Evolutionary conservation across 2,113 vertebrate species (phyloP), one percentile per base, ranked within the genome.

Genomic region (Sinocyclocheilus grahami): DNA sequence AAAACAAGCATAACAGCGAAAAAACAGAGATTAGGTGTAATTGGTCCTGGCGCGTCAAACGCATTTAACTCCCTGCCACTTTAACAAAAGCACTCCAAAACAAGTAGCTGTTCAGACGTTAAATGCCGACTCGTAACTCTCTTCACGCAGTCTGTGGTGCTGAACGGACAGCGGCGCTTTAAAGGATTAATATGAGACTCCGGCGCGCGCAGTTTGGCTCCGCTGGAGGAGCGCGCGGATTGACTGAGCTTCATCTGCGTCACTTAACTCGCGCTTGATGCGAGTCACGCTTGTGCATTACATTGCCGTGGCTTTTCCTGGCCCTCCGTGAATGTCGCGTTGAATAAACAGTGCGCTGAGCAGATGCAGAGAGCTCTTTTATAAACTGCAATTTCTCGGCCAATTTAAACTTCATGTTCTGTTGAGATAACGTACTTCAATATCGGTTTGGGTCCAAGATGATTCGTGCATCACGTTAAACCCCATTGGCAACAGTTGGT

Each of bases 91-190:
- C 58, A 27, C 37, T 16, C 58, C 12, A 1, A 79, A n/a, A 62
- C 78, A 80, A 80, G 37, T 24, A 4, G 37, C 37, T 27, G 58
- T 46, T 37, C 78, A 46, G 46, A 81, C 16, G 13, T 60, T 20
- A n/a, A 80, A 62, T 7, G 2, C 14, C 39, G 10, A 27, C 11
- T 14, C 42, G 60, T 74, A 88, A 85, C n/a, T 86, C 90, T 87
- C 72, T 84, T 86, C 89, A 89, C 90, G 89, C 81, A 55, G 87
- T 87, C 90, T 89, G 90, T 82, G 91, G 89, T 92, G 92, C 93
- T 91, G 93, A 92, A 92, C 78, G 90, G 92, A 93, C 91, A 92
- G 92, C 85, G 86, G 88, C 89, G 92, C 89, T 90, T 90, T 85
- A 42, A 24, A 90, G 83, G 91, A 93, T 93, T 93, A 92, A 91